Conservation (phyloP, 2,113 vertebrate species). For the Ailurus styani region DNA sequence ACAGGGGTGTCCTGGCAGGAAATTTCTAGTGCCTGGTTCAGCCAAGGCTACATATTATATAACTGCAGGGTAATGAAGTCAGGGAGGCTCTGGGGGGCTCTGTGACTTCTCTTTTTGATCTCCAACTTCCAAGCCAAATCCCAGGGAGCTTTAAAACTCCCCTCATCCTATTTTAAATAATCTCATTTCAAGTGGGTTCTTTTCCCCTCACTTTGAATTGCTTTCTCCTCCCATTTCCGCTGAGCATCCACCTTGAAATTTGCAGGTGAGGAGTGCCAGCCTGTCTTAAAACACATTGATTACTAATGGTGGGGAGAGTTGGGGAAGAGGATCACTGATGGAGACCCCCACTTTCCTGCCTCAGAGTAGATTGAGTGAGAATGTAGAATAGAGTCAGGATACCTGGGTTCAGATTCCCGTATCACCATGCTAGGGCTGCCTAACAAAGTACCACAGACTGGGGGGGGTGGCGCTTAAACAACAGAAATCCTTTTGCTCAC, state of each 20-base stretch:
- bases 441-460: too few species aligned
- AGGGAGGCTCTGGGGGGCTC: background rate
- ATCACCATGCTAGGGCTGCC: background rate
- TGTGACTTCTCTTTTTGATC: slow-evolving; percentile 42
- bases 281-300: background rate
- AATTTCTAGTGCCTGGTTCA: background rate
- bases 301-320: background rate
- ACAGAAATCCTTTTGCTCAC: background rate
- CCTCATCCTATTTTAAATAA: slow-evolving; percentile 48
- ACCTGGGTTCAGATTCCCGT: background rate
- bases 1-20: background rate
- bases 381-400: background rate
- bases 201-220: background rate
- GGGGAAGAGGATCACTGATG: background rate
- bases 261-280: background rate
- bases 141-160: slow-evolving; percentile 1
- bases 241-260: background rate
- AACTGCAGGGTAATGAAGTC: slow-evolving; percentile 4
- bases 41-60: background rate
- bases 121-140: slow-evolving; percentile 35
- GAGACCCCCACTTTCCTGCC: background rate
- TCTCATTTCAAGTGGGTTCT: background rate
- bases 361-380: background rate
- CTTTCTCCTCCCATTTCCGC: background rate
- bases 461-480: background rate